Evolutionary conservation across 2,797 vertebrate genomes (phyloP), one percentile per base, ranked within the genome.

Genomic region (Propithecus deckenii): DNA sequence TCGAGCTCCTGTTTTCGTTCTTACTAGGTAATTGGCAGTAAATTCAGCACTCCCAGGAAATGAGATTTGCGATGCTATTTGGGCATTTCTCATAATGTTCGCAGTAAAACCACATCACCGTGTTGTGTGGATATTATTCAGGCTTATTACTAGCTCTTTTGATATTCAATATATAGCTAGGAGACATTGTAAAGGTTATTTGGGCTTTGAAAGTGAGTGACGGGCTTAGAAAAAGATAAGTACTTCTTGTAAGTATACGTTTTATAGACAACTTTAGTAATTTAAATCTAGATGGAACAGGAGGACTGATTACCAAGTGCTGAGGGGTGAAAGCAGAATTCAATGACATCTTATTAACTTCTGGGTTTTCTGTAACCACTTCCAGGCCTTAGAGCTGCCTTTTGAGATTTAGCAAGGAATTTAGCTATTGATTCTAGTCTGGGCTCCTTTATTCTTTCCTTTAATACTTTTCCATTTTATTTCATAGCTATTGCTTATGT

Each of bases 401-500:
- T 32, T 76, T 78, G 65, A 81, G 50, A 55, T 46, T 38, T 52
- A 55, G 59, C 52, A 38, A 61, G 75, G 76, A 30, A 46, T 65
- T n/a, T 28, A 18, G 14, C 46, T 59, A 17, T 50, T 48, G 28
- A 23, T 67, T 86, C 14, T 61, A 17, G 38, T 50, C 35, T 7
- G 52, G 32, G 55, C 18, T 52, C 28, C 48, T 89, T 87, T 43
- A 55, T 90, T 90, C 67, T 83, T 63, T 52, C 12, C 75, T 86
- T 93, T 83, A 79, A 96, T 30, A 6, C 38, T 80, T 93, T 69
- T 90, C 74, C 78, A 4, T 97, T 97, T 97, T 98, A 48, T 98
- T 89, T 69, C 98, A 81, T 94, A 99, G 99, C 99, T 87, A 99
- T 99, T 96, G 99, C 99, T 63, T 99, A 99, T 1, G 99, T 99